These are phyloP conservation scores for Zapus hudsonius DNA, from an alignment of 2,113 vertebrate genomes.

Conservation along the genomic window DNA sequence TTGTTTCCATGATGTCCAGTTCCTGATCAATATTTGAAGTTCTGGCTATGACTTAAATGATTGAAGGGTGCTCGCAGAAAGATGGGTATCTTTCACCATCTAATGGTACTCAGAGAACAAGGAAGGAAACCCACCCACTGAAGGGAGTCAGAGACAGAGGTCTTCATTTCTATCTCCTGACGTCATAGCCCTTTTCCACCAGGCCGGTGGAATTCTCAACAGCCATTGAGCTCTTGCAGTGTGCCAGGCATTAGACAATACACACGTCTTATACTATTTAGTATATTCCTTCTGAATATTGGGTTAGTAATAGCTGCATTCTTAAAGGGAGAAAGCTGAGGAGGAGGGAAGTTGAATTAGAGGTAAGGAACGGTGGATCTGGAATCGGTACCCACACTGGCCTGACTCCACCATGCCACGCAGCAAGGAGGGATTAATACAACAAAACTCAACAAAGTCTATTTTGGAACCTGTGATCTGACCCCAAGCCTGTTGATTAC, in stretches of 20 bases:
- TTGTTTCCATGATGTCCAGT: not conserved
- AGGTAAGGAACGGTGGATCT: not conserved
- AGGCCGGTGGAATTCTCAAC: not conserved
- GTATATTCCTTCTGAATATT: not conserved
- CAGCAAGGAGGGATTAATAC: not conserved
- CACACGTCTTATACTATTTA: not conserved
- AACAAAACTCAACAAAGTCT: not conserved
- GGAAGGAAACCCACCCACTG: not conserved
- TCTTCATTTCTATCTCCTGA: not conserved
- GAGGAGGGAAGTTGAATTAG: not conserved
- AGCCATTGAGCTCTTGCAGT: not conserved
- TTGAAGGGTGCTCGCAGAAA: not conserved
- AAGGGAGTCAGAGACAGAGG: not conserved
- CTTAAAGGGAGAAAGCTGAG: not conserved
- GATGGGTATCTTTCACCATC: not conserved
- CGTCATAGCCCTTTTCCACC: not conserved
- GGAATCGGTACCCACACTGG: not conserved
- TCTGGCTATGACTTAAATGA: not conserved
- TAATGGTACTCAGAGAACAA: not conserved
- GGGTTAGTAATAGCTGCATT: not conserved
- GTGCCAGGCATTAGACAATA: not conserved
- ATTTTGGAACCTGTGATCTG: not conserved
- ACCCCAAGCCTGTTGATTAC: not conserved
- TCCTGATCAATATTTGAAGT: not conserved
- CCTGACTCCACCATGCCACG: not conserved